Evolutionary conservation across 2,797 vertebrate species (phyloP).

Genomic region (Chlorospingus flavigularis): DNA sequence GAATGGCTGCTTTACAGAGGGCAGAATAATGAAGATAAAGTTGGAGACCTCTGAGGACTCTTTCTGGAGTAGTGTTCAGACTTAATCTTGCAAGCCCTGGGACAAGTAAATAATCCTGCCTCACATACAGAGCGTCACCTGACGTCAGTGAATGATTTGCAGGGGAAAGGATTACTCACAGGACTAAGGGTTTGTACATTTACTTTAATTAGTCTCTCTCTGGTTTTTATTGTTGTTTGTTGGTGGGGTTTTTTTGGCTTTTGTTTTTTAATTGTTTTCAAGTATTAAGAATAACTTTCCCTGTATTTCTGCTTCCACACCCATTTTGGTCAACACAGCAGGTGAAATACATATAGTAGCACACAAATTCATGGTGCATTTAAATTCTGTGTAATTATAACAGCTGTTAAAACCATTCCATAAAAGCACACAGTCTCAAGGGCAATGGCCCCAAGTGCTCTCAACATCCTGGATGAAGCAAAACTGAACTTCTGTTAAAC

Average conservation of each 20-base stretch:
- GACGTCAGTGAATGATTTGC: conserved; percentile 27
- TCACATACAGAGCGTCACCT: neutral
- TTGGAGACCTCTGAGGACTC: neutral
- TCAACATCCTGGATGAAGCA: neutral
- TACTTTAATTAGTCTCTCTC: neutral
- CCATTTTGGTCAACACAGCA: neutral
- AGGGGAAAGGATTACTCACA: conserved; percentile 14
- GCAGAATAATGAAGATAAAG: neutral
- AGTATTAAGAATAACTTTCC: neutral
- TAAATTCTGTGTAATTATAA: neutral
- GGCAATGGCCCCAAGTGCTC: neutral
- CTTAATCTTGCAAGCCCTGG: neutral
- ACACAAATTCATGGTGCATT: neutral
- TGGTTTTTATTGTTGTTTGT: neutral
- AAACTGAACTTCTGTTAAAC: neutral
- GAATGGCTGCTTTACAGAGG: neutral
- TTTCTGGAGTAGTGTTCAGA: neutral
- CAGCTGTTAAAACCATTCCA: neutral
- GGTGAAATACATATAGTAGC: neutral
- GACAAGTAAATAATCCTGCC: neutral
- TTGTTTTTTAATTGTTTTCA: neutral
- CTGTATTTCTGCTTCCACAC: neutral
- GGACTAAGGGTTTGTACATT: neutral
- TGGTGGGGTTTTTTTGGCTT: accelerated
- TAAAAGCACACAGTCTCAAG: neutral